Evolutionary conservation across 2,113 vertebrate species (phyloP).

Genomic region (Trochalopteron elliotii): DNA sequence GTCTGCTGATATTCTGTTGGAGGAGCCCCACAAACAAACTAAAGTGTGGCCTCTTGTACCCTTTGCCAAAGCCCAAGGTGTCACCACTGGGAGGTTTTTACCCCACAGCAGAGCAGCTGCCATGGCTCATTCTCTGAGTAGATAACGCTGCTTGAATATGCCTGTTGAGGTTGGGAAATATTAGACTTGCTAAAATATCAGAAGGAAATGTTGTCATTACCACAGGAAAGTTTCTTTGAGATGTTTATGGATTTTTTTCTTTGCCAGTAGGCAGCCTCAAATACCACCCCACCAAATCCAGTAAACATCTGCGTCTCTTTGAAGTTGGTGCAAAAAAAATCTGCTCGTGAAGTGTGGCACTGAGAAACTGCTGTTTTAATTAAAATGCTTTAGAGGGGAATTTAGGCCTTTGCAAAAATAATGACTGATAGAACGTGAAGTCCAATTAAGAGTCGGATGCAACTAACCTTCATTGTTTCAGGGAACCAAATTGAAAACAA

Average conservation of each 20-base stretch:
- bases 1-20: neutral
- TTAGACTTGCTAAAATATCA: constrained; percentile 40
- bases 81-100: neutral
- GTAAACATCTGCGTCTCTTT: constrained; percentile 43
- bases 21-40: neutral
- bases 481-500: neutral
- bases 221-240: constrained; percentile 28
- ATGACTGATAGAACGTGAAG: neutral
- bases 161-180: neutral
- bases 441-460: neutral
- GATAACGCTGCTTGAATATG: neutral
- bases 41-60: neutral
- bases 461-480: constrained; percentile 8
- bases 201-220: constrained; percentile 49
- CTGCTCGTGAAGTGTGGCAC: neutral
- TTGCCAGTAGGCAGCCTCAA: constrained; percentile 30
- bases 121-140: neutral
- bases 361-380: constrained; percentile 35
- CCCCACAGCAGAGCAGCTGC: neutral
- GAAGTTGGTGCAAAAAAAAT: neutral
- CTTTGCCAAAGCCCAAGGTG: neutral
- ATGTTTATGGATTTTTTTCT: constrained; percentile 19
- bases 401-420: constrained; percentile 38
- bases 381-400: constrained; percentile 39
- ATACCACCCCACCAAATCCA: constrained; percentile 10